A percentile compares a stretch with the other conserved stretches of the same genome.
phyloP scores from a whole-genome alignment of 2,113 vertebrate species.

The human (Homo sapiens) region GRCh38 chr21:30988001-30988500 shows the following conservation, averaged over 20 bases:
- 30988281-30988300: not conserved
- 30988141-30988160: not conserved
- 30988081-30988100: constrained; percentile 55
- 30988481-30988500: not conserved
- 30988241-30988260: constrained; percentile 13
- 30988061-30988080: constrained; percentile 35
- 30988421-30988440: not conserved
- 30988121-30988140: not conserved
- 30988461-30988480: not conserved
- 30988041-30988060: constrained; percentile 46
- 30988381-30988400: not conserved
- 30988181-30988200: not conserved
- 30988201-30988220: constrained; percentile 5
- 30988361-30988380: not conserved
- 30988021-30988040: not conserved
- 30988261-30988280: not conserved
- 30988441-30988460: not conserved
- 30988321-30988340: constrained; percentile 21
- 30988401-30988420: not conserved
- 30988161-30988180: not conserved
- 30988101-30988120: not conserved
- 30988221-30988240: not conserved
- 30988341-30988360: constrained; percentile 18
- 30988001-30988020: not conserved
- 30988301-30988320: not conserved